Base-by-base conservation (phyloP, 2,113 vertebrate species). In the Salminus brasiliensis region DNA sequence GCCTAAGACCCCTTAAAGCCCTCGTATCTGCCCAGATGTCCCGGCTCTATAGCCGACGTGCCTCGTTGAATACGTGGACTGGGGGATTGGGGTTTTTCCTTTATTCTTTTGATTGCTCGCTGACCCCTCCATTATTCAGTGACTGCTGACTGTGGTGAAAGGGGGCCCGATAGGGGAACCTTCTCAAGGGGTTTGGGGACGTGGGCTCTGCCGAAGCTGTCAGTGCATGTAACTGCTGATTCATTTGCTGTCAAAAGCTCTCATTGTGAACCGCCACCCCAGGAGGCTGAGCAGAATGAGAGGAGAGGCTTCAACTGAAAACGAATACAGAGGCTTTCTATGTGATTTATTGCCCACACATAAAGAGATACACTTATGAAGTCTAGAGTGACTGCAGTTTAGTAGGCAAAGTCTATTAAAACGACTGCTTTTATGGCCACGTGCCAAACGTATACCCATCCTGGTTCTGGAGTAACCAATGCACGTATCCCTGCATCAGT, bases 151-250 rank as follows among this genome's bases (percentile, higher is more conserved):
- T 87, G 87, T 7, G 65, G 81, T 83, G 91, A 91, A 86, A 63
- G 73, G 90, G 88, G 89, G 84, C 87, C 89, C 85, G 27, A 67
- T 76, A 80, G 84, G 90, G 88, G 84, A 81, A 85, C 84, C 91
- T 91, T 90, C 88, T 87, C 85, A 88, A 87, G 84, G 83, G 83
- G 84, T 85, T 81, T 12, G 60, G 39, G 80, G 86, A 85, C 53
- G 81, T 81, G 86, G 86, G 87, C 67, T 88, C 87, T 84, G 82
- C 83, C 86, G 25, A 88, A 91, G 91, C 91, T 93, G 92, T 92
- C 90, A 90, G 87, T 90, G 87, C 88, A 83, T 90, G 89, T 91
- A 93, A 92, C 89, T 90, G 90, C 90, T 91, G 92, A 92, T 92
- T 92, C 89, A 92, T 89, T 89, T 89, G 91, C 88, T 88, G 91